phyloP scores from a whole-genome alignment of 2,113 vertebrate species.

The Peucedramus taeniatus region DNA sequence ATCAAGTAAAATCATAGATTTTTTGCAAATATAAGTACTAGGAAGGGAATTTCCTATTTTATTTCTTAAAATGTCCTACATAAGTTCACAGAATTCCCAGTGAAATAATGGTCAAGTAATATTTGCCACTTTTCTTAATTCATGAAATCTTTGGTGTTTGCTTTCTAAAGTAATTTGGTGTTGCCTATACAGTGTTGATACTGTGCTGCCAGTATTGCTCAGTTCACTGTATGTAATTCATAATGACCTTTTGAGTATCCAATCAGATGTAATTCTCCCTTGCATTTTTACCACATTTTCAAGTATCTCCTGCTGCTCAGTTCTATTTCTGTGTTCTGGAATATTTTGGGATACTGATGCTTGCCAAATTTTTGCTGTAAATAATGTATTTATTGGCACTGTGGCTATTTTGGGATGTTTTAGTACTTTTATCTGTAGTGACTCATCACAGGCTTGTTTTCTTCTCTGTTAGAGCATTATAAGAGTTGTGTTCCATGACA shows the following conservation, averaged over 20 bases:
- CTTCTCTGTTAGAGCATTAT: constrained; percentile 73
- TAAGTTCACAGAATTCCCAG: not conserved
- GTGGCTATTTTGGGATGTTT: not conserved
- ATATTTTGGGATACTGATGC: not conserved
- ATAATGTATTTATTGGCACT: not conserved
- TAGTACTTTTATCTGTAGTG: not conserved
- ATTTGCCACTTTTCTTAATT: not conserved
- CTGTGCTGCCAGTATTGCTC: not conserved
- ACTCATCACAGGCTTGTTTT: not conserved
- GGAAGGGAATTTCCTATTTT: not conserved
- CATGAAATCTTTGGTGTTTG: not conserved
- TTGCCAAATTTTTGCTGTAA: not conserved
- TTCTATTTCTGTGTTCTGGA: not conserved
- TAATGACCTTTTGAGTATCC: not conserved
- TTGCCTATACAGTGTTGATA: not conserved
- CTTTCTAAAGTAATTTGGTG: not conserved
- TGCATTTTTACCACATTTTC: not conserved
- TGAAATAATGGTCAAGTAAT: not conserved
- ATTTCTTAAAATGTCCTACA: not conserved
- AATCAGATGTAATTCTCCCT: not conserved
- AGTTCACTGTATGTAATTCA: not conserved
- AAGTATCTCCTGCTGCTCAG: not conserved
- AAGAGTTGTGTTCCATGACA: constrained; percentile 81
- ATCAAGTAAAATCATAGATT: not conserved
- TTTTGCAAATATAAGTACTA: not conserved